These are phyloP conservation scores for Pangasianodon gigas DNA, from an alignment of 2,113 vertebrate genomes.

Conservation along the genomic window DNA sequence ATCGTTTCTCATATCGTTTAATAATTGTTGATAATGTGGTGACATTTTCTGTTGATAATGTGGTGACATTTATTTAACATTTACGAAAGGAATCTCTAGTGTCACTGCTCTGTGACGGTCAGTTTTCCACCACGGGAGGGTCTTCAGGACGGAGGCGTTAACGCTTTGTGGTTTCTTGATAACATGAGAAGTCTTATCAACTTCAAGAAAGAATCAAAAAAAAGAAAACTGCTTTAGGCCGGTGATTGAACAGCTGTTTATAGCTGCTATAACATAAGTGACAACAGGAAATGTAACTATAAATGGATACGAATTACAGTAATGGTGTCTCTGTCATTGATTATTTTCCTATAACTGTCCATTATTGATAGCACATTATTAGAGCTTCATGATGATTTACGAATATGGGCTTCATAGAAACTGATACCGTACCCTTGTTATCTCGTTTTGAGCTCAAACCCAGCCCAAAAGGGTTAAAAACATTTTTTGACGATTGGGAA, in stretches of 20 bases:
- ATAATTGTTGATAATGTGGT: too few species aligned
- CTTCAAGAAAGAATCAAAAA: neutral
- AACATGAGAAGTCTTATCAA: neutral
- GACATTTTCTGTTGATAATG: too few species aligned
- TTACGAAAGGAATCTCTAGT: neutral
- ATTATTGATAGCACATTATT: neutral
- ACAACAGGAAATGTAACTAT: neutral
- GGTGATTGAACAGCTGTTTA: neutral
- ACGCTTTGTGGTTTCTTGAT: too few species aligned
- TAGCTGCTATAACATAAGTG: neutral
- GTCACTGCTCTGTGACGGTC: too few species aligned
- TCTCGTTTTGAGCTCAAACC: neutral
- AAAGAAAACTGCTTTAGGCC: neutral
- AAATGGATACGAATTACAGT: neutral
- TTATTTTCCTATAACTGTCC: neutral
- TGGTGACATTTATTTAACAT: too few species aligned
- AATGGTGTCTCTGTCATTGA: neutral
- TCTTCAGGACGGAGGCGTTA: too few species aligned
- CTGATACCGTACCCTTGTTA: neutral
- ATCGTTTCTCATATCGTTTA: too few species aligned
- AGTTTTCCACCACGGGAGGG: too few species aligned
- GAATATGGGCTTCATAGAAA: neutral
- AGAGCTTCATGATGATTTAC: too few species aligned
- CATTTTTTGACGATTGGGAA: neutral
- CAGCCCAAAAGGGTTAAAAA: neutral